A percentile compares a stretch with the other conserved stretches of the same genome.
Evolutionary conservation across 2,113 vertebrate species (phyloP).

Genomic region (Microcebus tavaratra): DNA sequence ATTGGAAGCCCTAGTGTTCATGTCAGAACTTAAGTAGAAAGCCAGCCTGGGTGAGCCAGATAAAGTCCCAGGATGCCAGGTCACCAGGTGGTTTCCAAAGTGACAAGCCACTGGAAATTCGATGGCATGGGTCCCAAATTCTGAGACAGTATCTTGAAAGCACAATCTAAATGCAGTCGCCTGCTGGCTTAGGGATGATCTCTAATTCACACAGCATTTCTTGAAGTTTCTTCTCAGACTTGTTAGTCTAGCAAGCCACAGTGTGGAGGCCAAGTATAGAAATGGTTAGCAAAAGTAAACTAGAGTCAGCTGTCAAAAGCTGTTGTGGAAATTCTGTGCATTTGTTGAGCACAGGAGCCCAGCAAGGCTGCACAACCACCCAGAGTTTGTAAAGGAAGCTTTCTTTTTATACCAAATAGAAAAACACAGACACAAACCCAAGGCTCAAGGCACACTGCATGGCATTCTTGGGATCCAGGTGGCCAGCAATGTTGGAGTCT

Average conservation of each 20-base stretch:
- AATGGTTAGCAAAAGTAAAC: conserved; percentile 1
- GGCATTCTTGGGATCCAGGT: neutral
- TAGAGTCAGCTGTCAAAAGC: neutral
- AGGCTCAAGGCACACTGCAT: neutral
- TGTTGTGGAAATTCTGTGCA: neutral
- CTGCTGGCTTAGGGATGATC: neutral
- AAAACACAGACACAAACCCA: conserved; percentile 9
- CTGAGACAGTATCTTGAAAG: neutral
- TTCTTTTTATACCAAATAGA: neutral
- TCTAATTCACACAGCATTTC: neutral
- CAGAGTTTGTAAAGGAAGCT: neutral
- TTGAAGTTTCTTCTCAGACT: neutral
- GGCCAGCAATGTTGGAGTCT: neutral
- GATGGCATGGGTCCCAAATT: neutral
- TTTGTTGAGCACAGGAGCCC: neutral
- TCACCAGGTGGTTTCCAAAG: neutral
- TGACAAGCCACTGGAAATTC: neutral
- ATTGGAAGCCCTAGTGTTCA: conserved; percentile 23
- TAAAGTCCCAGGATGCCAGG: neutral
- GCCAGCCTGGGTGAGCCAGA: neutral
- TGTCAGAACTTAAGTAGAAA: neutral
- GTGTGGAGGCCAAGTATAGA: neutral
- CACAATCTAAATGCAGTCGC: neutral
- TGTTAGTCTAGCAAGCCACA: neutral
- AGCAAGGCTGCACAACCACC: neutral